A percentile compares a stretch with the other conserved stretches of the same genome.
These are phyloP conservation scores for Dunckerocampus dactyliophorus DNA, from an alignment of 2,113 vertebrate genomes.

Conservation along the genomic window DNA sequence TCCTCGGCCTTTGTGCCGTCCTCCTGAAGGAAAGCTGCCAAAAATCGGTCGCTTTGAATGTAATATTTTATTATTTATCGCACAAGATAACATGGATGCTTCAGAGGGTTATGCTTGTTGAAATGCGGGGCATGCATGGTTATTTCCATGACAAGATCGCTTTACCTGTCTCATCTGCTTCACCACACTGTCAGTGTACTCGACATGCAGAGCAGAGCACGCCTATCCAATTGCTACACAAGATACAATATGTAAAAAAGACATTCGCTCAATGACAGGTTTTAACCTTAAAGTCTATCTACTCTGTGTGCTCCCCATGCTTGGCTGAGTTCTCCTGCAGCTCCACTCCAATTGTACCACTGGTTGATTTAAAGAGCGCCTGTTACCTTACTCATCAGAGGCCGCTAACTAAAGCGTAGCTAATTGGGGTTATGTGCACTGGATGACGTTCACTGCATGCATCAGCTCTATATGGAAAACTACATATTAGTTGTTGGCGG, in stretches of 20 bases:
- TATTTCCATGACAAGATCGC: slow-evolving; percentile 52
- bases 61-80: slow-evolving; percentile 41
- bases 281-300: background rate
- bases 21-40: slow-evolving; percentile 25
- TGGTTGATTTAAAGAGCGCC: slow-evolving; percentile 62
- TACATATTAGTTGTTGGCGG: background rate
- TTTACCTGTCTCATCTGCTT: slow-evolving; percentile 49
- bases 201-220: slow-evolving; percentile 34
- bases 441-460: too few relatives aligned
- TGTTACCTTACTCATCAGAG: slow-evolving; percentile 57
- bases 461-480: too few relatives aligned
- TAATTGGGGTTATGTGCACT: slow-evolving; percentile 35
- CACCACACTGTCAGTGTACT: slow-evolving; percentile 24
- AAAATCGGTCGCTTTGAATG: slow-evolving; percentile 32
- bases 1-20: slow-evolving; percentile 19
- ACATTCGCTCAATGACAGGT: background rate
- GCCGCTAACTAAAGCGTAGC: slow-evolving; percentile 31
- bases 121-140: slow-evolving; percentile 43
- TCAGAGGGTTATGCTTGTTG: slow-evolving; percentile 30
- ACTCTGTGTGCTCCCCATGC: background rate
- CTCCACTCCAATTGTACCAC: slow-evolving; percentile 52
- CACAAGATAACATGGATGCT: slow-evolving; percentile 27
- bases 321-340: slow-evolving; percentile 25
- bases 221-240: slow-evolving; percentile 5
- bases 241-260: background rate